Evolutionary conservation across 2,888 invertebrate genomes (phyloP), one percentile per base, ranked within the genome.

Genomic region (Trypoxylon attenuatum): DNA sequence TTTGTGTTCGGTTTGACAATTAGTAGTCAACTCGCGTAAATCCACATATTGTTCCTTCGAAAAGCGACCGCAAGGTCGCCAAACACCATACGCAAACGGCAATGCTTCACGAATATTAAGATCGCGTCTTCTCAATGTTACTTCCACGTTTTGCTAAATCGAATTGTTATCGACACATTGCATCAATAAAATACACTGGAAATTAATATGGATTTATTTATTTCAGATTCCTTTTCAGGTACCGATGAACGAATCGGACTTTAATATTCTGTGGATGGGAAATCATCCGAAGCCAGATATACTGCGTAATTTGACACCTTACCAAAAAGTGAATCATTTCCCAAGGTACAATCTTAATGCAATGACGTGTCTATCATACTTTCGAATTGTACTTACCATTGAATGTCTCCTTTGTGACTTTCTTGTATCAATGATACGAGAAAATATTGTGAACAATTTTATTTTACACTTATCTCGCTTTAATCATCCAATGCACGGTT

Each of bases 291-390:
- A 97, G 85, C 95, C 97, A 21, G 96, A 96, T 79, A 92, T 94
- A 13, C 88, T 97, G 54, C 89, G 96, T 71, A 91, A 92, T 46
- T 87, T 97, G 77, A 90, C 93, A 45, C 92, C 94, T n/a, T 94
- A 96, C 87, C 98, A 98, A 88, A 91, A 97, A 81, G 94, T 98
- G 60, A 98, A 98, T 87, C 98, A 98, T 88, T 98, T 98, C 87
- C 98, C 98, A 5, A 92, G 93, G 93, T 93, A 83, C 85, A 13
- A 6, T n/a, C n/a, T n/a, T n/a, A n/a, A n/a, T n/a, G n/a, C n/a
- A n/a, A n/a, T n/a, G n/a, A n/a, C n/a, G n/a, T n/a, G n/a, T n/a
- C n/a, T n/a, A n/a, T n/a, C n/a, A n/a, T n/a, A n/a, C n/a, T n/a
- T n/a, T n/a, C n/a, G n/a, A n/a, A n/a, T n/a, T n/a, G n/a, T n/a